A percentile compares a stretch with the other conserved stretches of the same genome.
Conservation (phyloP, 2,888 invertebrate species). For the Habroteleia sp. region DNA sequence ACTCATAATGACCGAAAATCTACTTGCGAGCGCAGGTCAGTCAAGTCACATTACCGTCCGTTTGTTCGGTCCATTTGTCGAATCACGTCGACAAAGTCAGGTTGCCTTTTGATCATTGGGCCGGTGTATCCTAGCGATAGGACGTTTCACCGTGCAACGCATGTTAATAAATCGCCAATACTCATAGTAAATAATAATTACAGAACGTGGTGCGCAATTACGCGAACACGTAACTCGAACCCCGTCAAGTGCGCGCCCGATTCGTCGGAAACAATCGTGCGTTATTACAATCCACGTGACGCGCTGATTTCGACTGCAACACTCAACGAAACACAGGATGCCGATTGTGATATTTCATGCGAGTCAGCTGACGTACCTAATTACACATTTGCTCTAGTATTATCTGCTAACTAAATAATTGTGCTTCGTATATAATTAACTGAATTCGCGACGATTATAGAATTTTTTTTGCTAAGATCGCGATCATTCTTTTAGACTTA, state of each 20-base stretch:
- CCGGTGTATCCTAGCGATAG: neutral
- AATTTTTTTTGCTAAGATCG: no score
- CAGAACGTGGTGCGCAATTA: slow-evolving; percentile 43
- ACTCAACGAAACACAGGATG: slow-evolving; percentile 4
- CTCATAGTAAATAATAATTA: slow-evolving; percentile 50
- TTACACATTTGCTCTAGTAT: slow-evolving; percentile 57
- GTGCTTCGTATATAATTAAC: slow-evolving; percentile 30
- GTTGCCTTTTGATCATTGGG: slow-evolving; percentile 32
- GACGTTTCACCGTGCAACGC: slow-evolving; percentile 39
- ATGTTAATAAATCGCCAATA: slow-evolving; percentile 57
- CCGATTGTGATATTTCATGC: slow-evolving; percentile 58
- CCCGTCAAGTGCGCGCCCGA: slow-evolving; percentile 35
- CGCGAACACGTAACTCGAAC: slow-evolving; percentile 30
- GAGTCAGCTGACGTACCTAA: slow-evolving; percentile 51
- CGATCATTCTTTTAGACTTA: no score
- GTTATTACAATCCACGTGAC: slow-evolving; percentile 52
- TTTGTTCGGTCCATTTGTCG: slow-evolving; percentile 44
- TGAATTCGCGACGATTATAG: slow-evolving; percentile 26
- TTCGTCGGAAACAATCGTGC: slow-evolving; percentile 54
- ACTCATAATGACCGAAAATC: slow-evolving; percentile 9
- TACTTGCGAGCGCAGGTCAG: slow-evolving; percentile 16
- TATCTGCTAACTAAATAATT: slow-evolving; percentile 61
- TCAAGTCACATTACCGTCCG: slow-evolving; percentile 25
- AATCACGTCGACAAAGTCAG: slow-evolving; percentile 35
- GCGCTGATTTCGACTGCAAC: slow-evolving; percentile 41